Percentiles rank a stretch among this genome's conserved stretches.
phyloP scores from a whole-genome alignment of 2,113 vertebrate genomes.

The Petaurus breviceps region DNA sequence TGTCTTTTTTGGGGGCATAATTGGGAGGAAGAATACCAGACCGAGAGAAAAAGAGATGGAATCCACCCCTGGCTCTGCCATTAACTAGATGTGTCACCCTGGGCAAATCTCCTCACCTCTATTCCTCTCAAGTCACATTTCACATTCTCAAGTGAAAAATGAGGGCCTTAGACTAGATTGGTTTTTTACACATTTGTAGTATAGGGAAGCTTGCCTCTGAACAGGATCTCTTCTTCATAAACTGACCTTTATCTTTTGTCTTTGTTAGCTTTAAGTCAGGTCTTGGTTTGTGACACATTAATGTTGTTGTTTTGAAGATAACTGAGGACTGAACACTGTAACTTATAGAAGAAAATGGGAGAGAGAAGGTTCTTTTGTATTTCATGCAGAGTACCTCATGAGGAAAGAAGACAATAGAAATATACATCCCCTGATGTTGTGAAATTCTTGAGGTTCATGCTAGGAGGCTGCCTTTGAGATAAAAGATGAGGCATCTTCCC shows the following conservation, averaged over 20 bases:
- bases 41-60: neutral
- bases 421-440: neutral
- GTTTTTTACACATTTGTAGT: neutral
- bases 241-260: neutral
- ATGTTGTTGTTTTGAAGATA: conserved; percentile 34
- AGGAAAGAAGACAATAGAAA: neutral
- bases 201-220: neutral
- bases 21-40: neutral
- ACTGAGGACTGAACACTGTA: neutral
- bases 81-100: accelerated
- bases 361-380: neutral
- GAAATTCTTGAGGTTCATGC: neutral
- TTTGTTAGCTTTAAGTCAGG: conserved; percentile 22
- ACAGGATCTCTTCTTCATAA: neutral
- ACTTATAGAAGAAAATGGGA: neutral
- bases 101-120: neutral
- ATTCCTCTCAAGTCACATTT: neutral
- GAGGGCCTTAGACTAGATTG: neutral
- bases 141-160: neutral
- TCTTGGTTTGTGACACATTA: conserved; percentile 55
- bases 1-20: neutral
- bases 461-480: neutral
- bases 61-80: too few relatives aligned
- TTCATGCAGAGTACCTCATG: conserved; percentile 6
- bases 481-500: too few relatives aligned